Evolutionary conservation across 2,797 vertebrate species (phyloP).

Genomic region (Benthosema pterotum): DNA sequence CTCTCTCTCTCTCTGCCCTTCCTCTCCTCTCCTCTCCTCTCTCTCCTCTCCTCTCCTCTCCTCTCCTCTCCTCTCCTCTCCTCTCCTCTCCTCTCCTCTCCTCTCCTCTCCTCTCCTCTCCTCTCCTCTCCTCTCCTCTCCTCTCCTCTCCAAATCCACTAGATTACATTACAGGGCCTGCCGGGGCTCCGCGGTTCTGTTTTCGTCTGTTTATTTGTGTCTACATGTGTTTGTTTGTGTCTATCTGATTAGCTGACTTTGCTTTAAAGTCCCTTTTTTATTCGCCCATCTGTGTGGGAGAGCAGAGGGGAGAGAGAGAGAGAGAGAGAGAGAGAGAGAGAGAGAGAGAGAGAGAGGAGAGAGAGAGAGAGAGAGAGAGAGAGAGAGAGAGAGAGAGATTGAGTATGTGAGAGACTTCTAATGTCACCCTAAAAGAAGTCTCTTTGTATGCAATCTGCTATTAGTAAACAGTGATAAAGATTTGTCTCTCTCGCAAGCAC

Average conservation of each 20-base stretch:
- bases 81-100: too few relatives aligned
- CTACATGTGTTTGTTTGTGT: constrained; percentile 39
- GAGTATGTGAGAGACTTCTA: constrained; percentile 1
- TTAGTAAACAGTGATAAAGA: constrained; percentile 51
- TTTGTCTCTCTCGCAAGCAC: constrained; percentile 30
- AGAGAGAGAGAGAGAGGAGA: too few relatives aligned
- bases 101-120: too few relatives aligned
- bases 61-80: too few relatives aligned
- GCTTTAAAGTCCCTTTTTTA: constrained; percentile 21
- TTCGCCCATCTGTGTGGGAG: not conserved
- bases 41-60: too few relatives aligned
- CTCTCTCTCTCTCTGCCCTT: too few relatives aligned
- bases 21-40: too few relatives aligned
- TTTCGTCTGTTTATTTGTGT: constrained; percentile 43
- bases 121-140: constrained; percentile 1
- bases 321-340: too few relatives aligned
- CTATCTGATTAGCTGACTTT: constrained; percentile 37
- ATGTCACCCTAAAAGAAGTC: constrained; percentile 7
- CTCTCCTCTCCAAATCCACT: constrained; percentile 28
- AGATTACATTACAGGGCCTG: constrained; percentile 32
- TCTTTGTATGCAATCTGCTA: constrained; percentile 31
- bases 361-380: too few relatives aligned
- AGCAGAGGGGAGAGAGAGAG: too few relatives aligned
- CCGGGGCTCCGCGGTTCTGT: constrained; percentile 29
- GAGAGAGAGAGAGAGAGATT: too few relatives aligned